These are phyloP conservation scores for Orestias chungarensis DNA, from an alignment of 2,797 vertebrate species.

Conservation along the genomic window DNA sequence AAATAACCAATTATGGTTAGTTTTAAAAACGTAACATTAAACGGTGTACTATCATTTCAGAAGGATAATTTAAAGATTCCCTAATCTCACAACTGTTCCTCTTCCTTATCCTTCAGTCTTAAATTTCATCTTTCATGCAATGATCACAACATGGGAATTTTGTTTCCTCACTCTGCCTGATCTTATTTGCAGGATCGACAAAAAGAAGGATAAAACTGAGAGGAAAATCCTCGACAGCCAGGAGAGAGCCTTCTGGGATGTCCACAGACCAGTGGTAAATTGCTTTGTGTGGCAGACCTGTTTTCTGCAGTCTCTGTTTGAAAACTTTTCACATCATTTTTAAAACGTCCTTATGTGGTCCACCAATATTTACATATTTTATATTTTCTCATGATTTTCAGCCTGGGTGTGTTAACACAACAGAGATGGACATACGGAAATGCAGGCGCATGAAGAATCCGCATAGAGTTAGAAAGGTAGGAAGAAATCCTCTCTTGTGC, in stretches of 20 bases:
- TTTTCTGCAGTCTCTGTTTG: not conserved
- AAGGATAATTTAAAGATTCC: not conserved
- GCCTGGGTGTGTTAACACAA: slow-evolving; percentile 99
- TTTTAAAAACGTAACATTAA: no score
- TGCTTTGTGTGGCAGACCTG: slow-evolving; percentile 21
- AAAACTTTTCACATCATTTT: not conserved
- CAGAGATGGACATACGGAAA: slow-evolving; percentile 99
- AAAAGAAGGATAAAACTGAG: slow-evolving; percentile 98
- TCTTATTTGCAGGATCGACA: slow-evolving; percentile 89
- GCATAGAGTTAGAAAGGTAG: slow-evolving; percentile 95
- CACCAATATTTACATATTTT: not conserved
- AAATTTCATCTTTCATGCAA: slow-evolving; percentile 6
- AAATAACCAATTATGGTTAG: not conserved
- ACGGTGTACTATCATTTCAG: no score
- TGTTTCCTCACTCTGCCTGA: slow-evolving; percentile 36
- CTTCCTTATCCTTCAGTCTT: slow-evolving; percentile 5
- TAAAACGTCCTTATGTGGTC: not conserved
- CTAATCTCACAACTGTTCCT: slow-evolving; percentile 1
- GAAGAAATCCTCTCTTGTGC: no score
- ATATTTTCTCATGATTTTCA: slow-evolving; percentile 55
- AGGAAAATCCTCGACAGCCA: slow-evolving; percentile 99
- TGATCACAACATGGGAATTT: slow-evolving; percentile 2
- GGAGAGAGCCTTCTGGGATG: slow-evolving; percentile 99
- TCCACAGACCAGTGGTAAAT: slow-evolving; percentile 96
- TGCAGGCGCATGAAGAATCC: slow-evolving; percentile 97